Conservation (phyloP, 1,140 invertebrate genomes). For the Maconellicoccus hirsutus region DNA sequence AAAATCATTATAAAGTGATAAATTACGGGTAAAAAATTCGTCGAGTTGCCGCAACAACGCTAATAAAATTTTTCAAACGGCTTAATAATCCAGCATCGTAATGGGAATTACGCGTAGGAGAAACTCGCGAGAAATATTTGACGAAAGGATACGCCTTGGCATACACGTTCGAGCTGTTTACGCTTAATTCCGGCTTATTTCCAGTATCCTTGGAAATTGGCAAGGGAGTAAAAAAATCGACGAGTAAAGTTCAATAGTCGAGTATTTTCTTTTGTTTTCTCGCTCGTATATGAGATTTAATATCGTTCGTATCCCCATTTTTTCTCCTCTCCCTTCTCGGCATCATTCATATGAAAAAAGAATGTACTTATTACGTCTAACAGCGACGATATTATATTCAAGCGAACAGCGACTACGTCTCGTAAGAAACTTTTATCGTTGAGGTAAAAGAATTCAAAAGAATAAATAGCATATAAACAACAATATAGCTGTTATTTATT, state of each 20-base stretch:
- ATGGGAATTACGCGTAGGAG: too few species aligned
- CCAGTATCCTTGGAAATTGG: neutral
- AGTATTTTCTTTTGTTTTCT: neutral
- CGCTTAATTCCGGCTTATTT: too few species aligned
- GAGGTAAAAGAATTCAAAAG: conserved; percentile 5
- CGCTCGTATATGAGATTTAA: neutral
- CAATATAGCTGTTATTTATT: conserved; percentile 9
- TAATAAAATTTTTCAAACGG: too few species aligned
- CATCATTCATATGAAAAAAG: too few species aligned
- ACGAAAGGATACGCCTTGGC: too few species aligned
- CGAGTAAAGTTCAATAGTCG: neutral
- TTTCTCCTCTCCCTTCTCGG: too few species aligned
- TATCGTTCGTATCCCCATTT: too few species aligned
- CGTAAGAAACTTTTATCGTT: conserved; percentile 1
- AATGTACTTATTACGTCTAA: neutral
- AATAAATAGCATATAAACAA: conserved; percentile 10
- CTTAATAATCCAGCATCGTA: too few species aligned
- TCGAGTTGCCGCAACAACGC: too few species aligned
- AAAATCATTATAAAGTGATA: neutral
- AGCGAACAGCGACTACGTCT: neutral
- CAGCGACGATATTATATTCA: neutral
- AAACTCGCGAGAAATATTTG: too few species aligned
- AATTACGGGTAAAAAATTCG: too few species aligned
- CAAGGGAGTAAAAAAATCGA: neutral
- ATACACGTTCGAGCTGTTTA: too few species aligned